Evolutionary conservation across 2,113 vertebrate genomes (phyloP).

Genomic region (Varanus komodoensis): DNA sequence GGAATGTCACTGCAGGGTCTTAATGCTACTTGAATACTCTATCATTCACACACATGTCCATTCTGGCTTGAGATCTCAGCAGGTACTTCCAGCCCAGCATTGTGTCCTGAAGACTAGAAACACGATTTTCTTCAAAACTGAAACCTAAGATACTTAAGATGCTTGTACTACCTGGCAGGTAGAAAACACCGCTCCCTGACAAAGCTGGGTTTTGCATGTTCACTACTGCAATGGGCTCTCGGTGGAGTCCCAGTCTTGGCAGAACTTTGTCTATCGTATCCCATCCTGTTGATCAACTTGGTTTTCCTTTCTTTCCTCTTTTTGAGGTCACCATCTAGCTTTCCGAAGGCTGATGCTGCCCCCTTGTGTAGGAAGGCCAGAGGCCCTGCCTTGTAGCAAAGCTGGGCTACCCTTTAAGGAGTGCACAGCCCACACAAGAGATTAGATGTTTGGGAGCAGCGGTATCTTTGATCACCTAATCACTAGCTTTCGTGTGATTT

Average conservation of each 20-base stretch:
- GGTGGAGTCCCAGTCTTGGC: not conserved
- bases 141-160: not conserved
- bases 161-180: not conserved
- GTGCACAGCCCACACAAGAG: not conserved
- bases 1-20: not conserved
- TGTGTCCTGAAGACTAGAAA: not conserved
- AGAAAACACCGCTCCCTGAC: not conserved
- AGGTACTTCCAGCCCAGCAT: not conserved
- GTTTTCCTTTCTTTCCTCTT: not conserved
- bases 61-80: not conserved
- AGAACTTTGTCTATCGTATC: not conserved
- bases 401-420: not conserved
- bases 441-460: too few relatives aligned
- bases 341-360: slow-evolving; percentile 26
- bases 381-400: not conserved
- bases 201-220: not conserved
- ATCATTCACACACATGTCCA: too few relatives aligned
- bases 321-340: not conserved
- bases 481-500: too few relatives aligned
- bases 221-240: not conserved
- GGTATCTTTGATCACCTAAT: too few relatives aligned
- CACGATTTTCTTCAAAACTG: not conserved
- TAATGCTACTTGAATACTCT: not conserved
- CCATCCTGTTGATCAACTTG: not conserved
- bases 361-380: not conserved